Conservation (phyloP, 2,888 invertebrate genomes). For the Empis stercorea region DNA sequence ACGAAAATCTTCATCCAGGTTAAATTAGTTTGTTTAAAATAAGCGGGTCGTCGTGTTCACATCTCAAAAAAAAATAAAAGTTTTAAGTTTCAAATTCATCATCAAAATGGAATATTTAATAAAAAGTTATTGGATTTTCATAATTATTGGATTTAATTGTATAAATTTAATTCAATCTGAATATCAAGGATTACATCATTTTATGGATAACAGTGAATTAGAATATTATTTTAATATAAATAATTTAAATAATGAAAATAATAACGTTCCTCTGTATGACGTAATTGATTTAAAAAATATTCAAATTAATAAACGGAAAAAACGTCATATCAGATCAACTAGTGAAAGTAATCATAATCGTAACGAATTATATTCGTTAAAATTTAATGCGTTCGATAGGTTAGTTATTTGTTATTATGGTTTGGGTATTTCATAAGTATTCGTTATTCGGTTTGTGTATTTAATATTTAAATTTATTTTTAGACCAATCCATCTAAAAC, state of each 20-base stretch:
- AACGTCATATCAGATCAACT: not conserved
- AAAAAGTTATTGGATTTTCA: not conserved
- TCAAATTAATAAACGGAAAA: slow-evolving; percentile 1
- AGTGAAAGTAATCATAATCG: too few species aligned
- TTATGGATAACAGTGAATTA: slow-evolving; percentile 23
- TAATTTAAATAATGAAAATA: not conserved
- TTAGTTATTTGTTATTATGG: not conserved
- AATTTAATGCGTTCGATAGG: slow-evolving; percentile 5
- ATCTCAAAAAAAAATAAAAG: too few species aligned
- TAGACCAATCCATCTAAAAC: slow-evolving; percentile 44
- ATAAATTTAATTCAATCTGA: not conserved
- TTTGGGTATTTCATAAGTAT: too few species aligned
- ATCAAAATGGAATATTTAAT: too few species aligned
- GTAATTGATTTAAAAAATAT: slow-evolving; percentile 42
- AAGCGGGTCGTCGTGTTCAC: not conserved
- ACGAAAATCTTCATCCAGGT: too few species aligned
- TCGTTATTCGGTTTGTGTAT: too few species aligned
- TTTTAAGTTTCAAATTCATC: too few species aligned
- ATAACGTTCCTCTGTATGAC: slow-evolving; percentile 43
- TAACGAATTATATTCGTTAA: not conserved
- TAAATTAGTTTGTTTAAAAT: not conserved
- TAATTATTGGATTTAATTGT: not conserved
- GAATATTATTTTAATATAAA: slow-evolving; percentile 32
- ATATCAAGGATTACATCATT: slow-evolving; percentile 6
- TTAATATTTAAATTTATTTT: not conserved